A percentile compares a stretch with the other conserved stretches of the same genome.
Evolutionary conservation across 2,888 invertebrate species (phyloP).

Genomic region (Drosophila gaucha): DNA sequence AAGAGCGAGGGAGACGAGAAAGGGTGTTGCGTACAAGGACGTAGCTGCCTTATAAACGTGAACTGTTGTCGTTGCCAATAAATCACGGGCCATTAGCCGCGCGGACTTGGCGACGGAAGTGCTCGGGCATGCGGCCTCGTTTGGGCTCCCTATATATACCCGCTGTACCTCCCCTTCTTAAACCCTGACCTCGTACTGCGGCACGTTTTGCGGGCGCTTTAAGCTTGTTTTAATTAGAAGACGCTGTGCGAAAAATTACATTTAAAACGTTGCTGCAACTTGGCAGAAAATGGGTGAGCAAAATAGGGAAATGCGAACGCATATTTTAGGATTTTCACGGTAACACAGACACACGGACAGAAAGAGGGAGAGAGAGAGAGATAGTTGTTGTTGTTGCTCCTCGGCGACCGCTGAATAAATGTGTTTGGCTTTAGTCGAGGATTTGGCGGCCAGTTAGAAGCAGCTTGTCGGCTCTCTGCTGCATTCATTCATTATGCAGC

Average conservation of each 20-base stretch:
- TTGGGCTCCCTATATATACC: conserved; percentile 12
- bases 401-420: conserved; percentile 71
- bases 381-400: conserved; percentile 13
- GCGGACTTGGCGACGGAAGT: conserved; percentile 59
- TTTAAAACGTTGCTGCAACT: conserved; percentile 65
- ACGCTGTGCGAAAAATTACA: conserved; percentile 76
- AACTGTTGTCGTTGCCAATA: conserved; percentile 75
- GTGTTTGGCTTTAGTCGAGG: conserved; percentile 76
- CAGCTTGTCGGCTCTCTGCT: conserved; percentile 61
- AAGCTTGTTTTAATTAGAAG: conserved; percentile 82
- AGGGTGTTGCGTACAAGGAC: conserved; percentile 58
- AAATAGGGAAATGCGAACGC: conserved; percentile 58
- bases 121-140: conserved; percentile 9
- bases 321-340: conserved; percentile 76
- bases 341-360: background rate
- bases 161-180: conserved; percentile 2
- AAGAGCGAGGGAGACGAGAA: background rate
- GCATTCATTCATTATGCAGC: conserved; percentile 81
- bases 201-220: conserved; percentile 66
- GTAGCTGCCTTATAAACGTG: conserved; percentile 44
- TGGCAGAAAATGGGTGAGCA: conserved; percentile 11
- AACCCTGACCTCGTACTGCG: conserved; percentile 59
- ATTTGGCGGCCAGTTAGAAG: conserved; percentile 67
- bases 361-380: too few species aligned
- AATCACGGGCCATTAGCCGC: conserved; percentile 75